phyloP scores from a whole-genome alignment of 2,113 vertebrate species.

The Microcebus ravelobensis region DNA sequence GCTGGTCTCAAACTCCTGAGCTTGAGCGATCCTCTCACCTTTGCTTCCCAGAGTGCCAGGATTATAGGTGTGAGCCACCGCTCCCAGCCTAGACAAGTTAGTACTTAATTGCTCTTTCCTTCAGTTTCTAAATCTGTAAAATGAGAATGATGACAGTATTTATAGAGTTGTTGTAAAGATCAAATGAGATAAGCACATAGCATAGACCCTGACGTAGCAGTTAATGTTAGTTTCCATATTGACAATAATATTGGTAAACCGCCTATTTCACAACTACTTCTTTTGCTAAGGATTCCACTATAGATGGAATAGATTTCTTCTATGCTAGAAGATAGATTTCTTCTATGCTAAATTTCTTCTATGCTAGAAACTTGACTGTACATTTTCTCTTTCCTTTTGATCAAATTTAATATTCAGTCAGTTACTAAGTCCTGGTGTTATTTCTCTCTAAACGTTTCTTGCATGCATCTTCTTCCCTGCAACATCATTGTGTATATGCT shows the following conservation, averaged over 20 bases:
- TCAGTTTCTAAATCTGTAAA: constrained; percentile 30
- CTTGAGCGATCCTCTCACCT: no score
- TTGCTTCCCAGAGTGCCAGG: no score
- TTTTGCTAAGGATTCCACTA: constrained; percentile 22
- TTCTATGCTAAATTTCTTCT: constrained; percentile 29
- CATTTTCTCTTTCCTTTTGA: constrained; percentile 42
- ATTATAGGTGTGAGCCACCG: no score
- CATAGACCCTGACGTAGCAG: background rate
- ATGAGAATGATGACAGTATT: constrained; percentile 7
- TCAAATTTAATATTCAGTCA: constrained; percentile 11
- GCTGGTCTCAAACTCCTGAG: no score
- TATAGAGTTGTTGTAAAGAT: constrained; percentile 37
- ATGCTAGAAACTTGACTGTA: constrained; percentile 28
- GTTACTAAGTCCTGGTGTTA: background rate
- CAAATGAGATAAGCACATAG: constrained; percentile 15
- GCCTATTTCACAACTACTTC: constrained; percentile 26
- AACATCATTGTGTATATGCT: background rate
- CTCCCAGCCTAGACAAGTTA: background rate
- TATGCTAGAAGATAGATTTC: constrained; percentile 2
- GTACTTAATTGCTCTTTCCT: background rate
- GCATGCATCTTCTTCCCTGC: background rate
- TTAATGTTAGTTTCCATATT: constrained; percentile 16
- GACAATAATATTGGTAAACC: constrained; percentile 39
- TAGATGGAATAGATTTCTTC: background rate
- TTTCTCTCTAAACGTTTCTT: constrained; percentile 24